Base-by-base conservation (phyloP, 2,888 invertebrate genomes). In the Acleris laterana region DNA sequence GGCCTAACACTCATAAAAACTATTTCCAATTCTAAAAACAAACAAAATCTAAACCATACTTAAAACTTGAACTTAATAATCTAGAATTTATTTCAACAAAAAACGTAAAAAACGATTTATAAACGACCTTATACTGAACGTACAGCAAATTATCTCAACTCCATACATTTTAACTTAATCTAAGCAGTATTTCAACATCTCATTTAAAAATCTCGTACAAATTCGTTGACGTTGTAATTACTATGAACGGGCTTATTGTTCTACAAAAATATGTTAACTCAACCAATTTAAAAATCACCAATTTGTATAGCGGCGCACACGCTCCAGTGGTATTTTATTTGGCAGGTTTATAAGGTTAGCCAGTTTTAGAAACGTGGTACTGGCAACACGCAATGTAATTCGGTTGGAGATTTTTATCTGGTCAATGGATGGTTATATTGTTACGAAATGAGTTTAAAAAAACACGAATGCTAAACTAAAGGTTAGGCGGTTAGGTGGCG, bases 401-500 rank as follows among this genome's bases (percentile, higher is more conserved):
- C 79, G 78, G 76, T 81, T 79, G 77, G 73, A 87, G 90, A 90
- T 90, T 77, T 76, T 83, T 88, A 90, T 90, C 90, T 88, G 85
- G 81, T 84, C 90, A 89, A 89, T 90, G 87, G 88, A 87, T 89
- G 86, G 88, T 87, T 88, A 85, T 88, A 84, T 83, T 79, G 84
- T 87, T 84, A 85, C 83, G 83, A 83, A 88, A 85, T 83, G 77
- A 79, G 80, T 84, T 81, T 79, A 81, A 85, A 87, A 72, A 83
- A 83, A 80, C 79, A 81, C 80, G 76, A 78, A 79, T 79, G 70
- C 58, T 67, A 62, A 67, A 72, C 67, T 76, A 77, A 81, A 82
- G 82, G 78, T 83, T 83, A 72, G 70, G 68, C 42, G 55, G 65
- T 63, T 60, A 69, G 68, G 62, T 69, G 67, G 63, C 66, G 71